Conservation (phyloP, 2,113 vertebrate species). For the Chiloscyllium plagiosum region DNA sequence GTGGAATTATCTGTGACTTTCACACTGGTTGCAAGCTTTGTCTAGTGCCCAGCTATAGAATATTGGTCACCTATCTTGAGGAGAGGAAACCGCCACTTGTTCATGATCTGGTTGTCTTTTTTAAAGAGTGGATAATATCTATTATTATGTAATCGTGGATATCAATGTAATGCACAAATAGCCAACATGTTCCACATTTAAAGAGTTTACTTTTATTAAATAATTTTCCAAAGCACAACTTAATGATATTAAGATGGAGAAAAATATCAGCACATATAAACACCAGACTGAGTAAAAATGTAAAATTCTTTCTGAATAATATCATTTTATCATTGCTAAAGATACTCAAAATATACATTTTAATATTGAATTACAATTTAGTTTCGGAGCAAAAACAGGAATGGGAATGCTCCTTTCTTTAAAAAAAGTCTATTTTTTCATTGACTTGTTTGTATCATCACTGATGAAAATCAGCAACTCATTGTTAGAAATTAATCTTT, state of each 20-base stretch:
- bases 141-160: not conserved
- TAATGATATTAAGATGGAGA: not conserved
- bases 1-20: not conserved
- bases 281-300: not conserved
- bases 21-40: not conserved
- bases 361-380: not conserved
- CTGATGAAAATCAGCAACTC: not conserved
- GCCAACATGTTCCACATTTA: not conserved
- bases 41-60: not conserved
- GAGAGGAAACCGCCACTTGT: not conserved
- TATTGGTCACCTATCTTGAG: not conserved
- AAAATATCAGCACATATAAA: not conserved
- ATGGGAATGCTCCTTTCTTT: not conserved
- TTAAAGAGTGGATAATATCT: not conserved
- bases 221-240: not conserved
- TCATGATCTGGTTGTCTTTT: not conserved
- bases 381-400: not conserved
- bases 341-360: not conserved
- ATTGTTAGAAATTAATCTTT: not conserved
- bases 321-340: not conserved
- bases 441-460: not conserved
- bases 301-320: not conserved
- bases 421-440: not conserved
- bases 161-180: not conserved
- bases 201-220: slow-evolving; percentile 1